phyloP scores from a whole-genome alignment of 2,888 invertebrate genomes.

The Cryptops parisi region DNA sequence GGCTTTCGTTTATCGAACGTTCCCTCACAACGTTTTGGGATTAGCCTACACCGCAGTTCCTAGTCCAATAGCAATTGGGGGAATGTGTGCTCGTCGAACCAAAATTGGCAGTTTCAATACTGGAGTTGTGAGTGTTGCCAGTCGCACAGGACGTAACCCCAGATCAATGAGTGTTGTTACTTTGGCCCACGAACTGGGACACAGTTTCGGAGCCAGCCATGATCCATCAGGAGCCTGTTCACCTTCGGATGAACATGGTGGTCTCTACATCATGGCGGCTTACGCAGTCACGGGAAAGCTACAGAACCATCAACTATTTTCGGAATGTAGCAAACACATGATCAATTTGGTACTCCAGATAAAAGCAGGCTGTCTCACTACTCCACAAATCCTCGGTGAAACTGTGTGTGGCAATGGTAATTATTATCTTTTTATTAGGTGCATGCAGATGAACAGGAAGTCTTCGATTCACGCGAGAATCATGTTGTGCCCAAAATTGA shows the following conservation, averaged over 20 bases:
- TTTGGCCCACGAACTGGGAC: slow-evolving; percentile 18
- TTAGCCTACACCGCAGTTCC: slow-evolving; percentile 11
- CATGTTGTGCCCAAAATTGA: no score
- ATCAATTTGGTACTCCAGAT: background rate
- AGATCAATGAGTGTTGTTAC: slow-evolving; percentile 13
- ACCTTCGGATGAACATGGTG: slow-evolving; percentile 12
- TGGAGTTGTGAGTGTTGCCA: slow-evolving; percentile 10
- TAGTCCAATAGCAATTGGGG: slow-evolving; percentile 6
- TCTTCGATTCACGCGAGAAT: no score
- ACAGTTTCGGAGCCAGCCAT: slow-evolving; percentile 18
- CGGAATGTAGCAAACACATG: slow-evolving; percentile 14
- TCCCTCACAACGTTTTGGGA: slow-evolving; percentile 12
- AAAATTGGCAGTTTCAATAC: slow-evolving; percentile 8
- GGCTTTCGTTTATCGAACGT: slow-evolving; percentile 9
- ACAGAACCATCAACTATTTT: slow-evolving; percentile 16
- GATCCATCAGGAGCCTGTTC: slow-evolving; percentile 13
- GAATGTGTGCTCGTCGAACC: slow-evolving; percentile 14
- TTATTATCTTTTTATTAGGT: no score
- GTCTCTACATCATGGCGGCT: slow-evolving; percentile 17
- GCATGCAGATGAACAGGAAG: no score
- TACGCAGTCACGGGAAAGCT: background rate
- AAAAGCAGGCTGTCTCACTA: background rate
- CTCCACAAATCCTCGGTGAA: background rate
- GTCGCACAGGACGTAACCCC: slow-evolving; percentile 1
- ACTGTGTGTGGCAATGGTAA: slow-evolving; percentile 8